Percentiles rank a stretch among this genome's conserved stretches.
Conservation (phyloP, 2,113 vertebrate genomes). For the Crocuta crocuta region DNA sequence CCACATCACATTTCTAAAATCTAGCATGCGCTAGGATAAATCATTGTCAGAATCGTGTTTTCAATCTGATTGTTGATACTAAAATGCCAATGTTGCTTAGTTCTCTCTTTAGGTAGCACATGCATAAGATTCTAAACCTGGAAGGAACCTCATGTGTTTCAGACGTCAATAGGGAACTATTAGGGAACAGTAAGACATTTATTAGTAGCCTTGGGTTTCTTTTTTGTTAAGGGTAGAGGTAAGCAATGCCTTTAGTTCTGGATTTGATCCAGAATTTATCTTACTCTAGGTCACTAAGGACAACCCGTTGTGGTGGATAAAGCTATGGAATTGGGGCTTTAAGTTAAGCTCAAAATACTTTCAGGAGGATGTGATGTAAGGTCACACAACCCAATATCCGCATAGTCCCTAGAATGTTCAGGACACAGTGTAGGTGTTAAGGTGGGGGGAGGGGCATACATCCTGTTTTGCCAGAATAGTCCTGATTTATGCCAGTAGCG, state of each 20-base stretch:
- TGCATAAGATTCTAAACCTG: neutral
- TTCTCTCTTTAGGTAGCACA: neutral
- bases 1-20: neutral
- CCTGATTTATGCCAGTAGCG: neutral
- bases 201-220: neutral
- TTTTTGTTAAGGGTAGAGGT: neutral
- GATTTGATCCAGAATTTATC: neutral
- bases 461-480: neutral
- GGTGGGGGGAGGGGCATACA: accelerated
- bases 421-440: neutral
- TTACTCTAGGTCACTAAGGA: neutral
- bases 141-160: neutral
- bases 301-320: neutral
- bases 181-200: neutral
- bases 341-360: slow-evolving; percentile 18
- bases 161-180: neutral
- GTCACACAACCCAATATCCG: neutral
- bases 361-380: neutral
- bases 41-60: neutral
- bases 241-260: neutral
- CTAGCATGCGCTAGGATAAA: neutral
- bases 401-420: neutral
- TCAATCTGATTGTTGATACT: neutral
- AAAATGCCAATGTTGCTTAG: neutral
- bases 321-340: neutral